These are phyloP conservation scores for Falco punctatus DNA, from an alignment of 2,113 vertebrate species.

Conservation along the genomic window DNA sequence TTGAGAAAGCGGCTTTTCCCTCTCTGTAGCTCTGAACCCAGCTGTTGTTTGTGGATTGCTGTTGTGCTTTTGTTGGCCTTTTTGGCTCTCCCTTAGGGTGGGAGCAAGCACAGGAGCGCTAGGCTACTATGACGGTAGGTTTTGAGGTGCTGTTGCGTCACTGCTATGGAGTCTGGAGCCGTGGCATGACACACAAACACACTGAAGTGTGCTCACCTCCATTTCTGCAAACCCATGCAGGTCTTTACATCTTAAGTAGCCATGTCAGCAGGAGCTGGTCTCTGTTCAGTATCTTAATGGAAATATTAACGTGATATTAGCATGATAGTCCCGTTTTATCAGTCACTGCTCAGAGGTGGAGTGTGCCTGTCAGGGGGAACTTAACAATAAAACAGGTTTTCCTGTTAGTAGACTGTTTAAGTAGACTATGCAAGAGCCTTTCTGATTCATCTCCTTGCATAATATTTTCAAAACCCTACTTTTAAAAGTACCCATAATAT, in stretches of 20 bases:
- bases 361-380: not conserved
- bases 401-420: not conserved
- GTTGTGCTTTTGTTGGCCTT: not conserved
- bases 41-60: not conserved
- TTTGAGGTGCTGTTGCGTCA: not conserved
- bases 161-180: not conserved
- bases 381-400: not conserved
- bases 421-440: not conserved
- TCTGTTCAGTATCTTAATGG: not conserved
- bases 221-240: not conserved
- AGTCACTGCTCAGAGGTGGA: not conserved
- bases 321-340: not conserved
- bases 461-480: not conserved
- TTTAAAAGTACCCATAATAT: not conserved
- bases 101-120: not conserved
- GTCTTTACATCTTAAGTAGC: not conserved
- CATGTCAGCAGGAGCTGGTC: not conserved
- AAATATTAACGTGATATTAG: not conserved
- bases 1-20: not conserved
- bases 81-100: not conserved
- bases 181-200: accelerated
- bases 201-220: not conserved
- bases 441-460: not conserved
- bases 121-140: not conserved
- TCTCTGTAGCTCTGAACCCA: not conserved